These are phyloP conservation scores for Argya squamiceps DNA, from an alignment of 2,797 vertebrate species.

Conservation along the genomic window DNA sequence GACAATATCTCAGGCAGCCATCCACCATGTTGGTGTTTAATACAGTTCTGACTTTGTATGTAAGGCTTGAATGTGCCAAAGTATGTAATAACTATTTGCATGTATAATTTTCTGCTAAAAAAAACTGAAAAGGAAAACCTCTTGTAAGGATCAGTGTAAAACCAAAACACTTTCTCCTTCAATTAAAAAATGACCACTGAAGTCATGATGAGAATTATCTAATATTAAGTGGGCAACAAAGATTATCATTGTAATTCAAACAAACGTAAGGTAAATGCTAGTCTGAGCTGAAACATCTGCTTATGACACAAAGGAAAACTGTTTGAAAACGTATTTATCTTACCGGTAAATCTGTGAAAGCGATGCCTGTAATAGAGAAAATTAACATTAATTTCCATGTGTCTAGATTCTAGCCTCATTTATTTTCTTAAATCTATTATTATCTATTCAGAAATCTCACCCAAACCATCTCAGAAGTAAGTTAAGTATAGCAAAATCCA, in stretches of 20 bases:
- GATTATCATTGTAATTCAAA: not conserved
- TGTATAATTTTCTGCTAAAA: not conserved
- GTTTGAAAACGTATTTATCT: slow-evolving; percentile 60
- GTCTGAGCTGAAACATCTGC: not conserved
- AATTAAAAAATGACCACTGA: not conserved
- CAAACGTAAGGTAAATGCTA: not conserved
- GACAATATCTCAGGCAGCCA: not conserved
- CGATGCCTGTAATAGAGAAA: slow-evolving; percentile 78
- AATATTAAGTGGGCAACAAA: not conserved
- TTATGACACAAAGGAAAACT: not conserved
- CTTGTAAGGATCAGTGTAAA: not conserved
- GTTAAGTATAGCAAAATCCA: not conserved
- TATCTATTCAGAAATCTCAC: not conserved
- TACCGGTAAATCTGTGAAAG: slow-evolving; percentile 86
- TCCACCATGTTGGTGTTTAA: not conserved
- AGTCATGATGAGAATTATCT: not conserved
- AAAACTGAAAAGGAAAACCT: not conserved
- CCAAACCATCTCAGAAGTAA: not conserved
- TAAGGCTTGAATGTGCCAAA: not conserved
- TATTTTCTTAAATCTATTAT: not conserved
- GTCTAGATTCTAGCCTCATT: not conserved
- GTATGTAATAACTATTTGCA: not conserved
- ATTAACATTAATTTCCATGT: not conserved
- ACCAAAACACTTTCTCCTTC: not conserved
- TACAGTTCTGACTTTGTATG: not conserved